A percentile compares a stretch with the other conserved stretches of the same genome.
Conservation (phyloP, 2,797 vertebrate species). For the Lateolabrax maculatus region DNA sequence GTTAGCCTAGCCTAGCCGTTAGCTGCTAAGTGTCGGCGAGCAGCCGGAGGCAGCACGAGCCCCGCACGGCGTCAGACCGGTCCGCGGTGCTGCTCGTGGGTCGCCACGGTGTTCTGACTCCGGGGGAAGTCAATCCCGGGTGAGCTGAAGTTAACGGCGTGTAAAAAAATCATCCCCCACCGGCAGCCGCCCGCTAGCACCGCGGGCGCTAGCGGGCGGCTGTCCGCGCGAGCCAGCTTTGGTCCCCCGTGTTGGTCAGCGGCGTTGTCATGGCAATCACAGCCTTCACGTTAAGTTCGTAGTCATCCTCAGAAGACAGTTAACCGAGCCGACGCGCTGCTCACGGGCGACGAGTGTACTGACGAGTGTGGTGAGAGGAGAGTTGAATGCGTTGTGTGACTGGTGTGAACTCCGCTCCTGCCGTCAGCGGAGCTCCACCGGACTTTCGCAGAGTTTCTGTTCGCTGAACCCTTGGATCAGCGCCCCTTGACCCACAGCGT, state of each 20-base stretch:
- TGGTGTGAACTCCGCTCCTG: background rate
- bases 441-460: background rate
- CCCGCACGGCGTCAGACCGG: too few species aligned
- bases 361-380: too few species aligned
- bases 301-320: too few species aligned
- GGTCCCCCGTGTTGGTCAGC: slow-evolving; percentile 3
- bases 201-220: background rate
- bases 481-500: background rate
- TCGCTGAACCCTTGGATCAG: background rate
- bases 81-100: accelerated
- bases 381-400: background rate
- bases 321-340: too few species aligned
- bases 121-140: accelerated
- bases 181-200: too few species aligned
- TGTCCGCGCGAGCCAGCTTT: background rate
- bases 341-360: too few species aligned
- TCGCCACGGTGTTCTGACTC: background rate
- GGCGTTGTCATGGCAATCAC: background rate
- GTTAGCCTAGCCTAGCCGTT: slow-evolving; percentile 53
- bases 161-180: background rate
- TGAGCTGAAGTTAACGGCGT: background rate
- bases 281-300: background rate
- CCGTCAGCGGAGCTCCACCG: background rate
- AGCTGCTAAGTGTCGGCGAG: too few species aligned
- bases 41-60: too few species aligned